Conservation (phyloP, 2,888 invertebrate genomes). For the Microctonus aethiopoides region DNA sequence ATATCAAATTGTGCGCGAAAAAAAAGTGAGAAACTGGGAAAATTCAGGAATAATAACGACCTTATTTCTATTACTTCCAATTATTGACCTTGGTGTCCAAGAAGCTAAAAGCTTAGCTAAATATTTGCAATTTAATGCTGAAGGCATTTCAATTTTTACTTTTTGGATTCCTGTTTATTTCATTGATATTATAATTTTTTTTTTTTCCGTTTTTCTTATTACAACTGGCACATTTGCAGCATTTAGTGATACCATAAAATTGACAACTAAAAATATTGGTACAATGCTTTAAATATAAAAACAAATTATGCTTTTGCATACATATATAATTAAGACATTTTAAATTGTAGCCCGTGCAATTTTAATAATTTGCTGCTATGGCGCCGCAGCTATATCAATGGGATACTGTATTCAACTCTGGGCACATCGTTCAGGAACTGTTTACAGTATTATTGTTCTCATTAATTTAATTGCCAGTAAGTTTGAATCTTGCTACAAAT, state of each 20-base stretch:
- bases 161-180: constrained; percentile 45
- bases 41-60: constrained; percentile 40
- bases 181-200: constrained; percentile 41
- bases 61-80: constrained; percentile 42
- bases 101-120: constrained; percentile 40
- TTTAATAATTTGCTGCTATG: constrained; percentile 39
- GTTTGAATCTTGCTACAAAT: not conserved
- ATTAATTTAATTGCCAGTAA: constrained; percentile 38
- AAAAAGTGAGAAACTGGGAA: constrained; percentile 41
- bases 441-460: constrained; percentile 34
- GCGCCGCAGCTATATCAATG: constrained; percentile 39
- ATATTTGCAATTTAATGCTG: constrained; percentile 40
- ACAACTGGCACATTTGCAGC: constrained; percentile 1
- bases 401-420: constrained; percentile 42
- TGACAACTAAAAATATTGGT: constrained; percentile 14
- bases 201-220: constrained; percentile 29
- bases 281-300: not conserved
- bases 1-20: constrained; percentile 36
- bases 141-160: constrained; percentile 34
- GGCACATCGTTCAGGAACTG: constrained; percentile 26
- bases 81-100: constrained; percentile 38
- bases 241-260: not conserved
- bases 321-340: not conserved
- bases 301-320: not conserved
- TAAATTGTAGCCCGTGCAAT: constrained; percentile 34